Evolutionary conservation across 2,113 vertebrate genomes (phyloP).

Genomic region (Phaethon lepturus): DNA sequence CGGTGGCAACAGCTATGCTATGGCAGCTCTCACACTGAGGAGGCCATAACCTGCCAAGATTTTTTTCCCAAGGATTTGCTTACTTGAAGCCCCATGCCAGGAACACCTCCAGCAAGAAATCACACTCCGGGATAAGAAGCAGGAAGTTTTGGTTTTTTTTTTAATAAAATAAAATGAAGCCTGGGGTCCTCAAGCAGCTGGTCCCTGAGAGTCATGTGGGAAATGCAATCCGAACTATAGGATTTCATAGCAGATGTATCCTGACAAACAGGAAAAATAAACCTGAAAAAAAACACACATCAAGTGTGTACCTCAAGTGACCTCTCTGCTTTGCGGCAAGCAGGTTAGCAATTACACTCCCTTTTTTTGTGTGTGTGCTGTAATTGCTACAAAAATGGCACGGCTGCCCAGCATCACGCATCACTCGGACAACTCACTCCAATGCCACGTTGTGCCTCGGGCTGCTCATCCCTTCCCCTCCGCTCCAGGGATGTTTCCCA

Average conservation of each 20-base stretch:
- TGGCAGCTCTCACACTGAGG: background rate
- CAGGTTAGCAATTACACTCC: background rate
- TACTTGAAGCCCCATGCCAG: background rate
- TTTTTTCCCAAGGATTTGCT: background rate
- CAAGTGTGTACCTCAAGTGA: background rate
- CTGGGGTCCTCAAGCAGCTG: background rate
- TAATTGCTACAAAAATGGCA: background rate
- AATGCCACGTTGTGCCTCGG: fast-evolving
- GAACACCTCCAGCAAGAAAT: background rate
- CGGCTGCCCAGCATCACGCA: background rate
- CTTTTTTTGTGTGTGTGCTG: background rate
- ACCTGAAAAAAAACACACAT: background rate
- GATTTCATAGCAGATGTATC: slow-evolving; percentile 27
- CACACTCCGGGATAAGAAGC: background rate
- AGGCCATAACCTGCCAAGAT: background rate
- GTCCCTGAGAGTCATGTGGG: background rate
- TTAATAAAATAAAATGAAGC: background rate
- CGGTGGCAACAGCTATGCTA: background rate
- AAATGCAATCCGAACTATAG: background rate
- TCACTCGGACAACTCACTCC: background rate
- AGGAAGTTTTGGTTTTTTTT: background rate
- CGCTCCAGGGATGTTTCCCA: background rate
- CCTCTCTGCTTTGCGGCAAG: background rate
- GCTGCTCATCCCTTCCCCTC: background rate
- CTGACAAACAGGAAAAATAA: slow-evolving; percentile 55